Conservation (phyloP, 2,797 vertebrate species). For the Hapalemur alaotrensis region DNA sequence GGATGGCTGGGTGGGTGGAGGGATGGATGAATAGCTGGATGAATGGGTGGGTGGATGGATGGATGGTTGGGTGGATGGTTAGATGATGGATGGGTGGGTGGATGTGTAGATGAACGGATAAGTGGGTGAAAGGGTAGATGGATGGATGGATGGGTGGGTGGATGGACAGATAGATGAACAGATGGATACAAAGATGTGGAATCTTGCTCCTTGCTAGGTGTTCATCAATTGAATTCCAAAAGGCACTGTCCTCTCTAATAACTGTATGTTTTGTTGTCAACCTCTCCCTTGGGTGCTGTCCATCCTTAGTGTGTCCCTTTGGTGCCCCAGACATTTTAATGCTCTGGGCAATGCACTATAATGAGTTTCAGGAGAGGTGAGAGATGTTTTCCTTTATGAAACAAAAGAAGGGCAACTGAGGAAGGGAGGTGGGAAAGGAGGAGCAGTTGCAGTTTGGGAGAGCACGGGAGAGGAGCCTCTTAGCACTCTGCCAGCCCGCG, state of each 20-base stretch:
- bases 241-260: neutral
- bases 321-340: neutral
- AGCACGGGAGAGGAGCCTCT: no score
- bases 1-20: accelerated
- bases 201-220: neutral
- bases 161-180: neutral
- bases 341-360: no score
- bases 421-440: neutral
- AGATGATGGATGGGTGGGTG: no score
- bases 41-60: no score
- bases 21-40: no score
- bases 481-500: no score
- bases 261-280: neutral
- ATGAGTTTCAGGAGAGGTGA: neutral
- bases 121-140: no score
- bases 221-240: neutral
- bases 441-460: neutral
- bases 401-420: neutral
- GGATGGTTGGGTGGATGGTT: no score
- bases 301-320: no score
- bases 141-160: neutral
- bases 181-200: neutral
- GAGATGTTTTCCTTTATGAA: no score
- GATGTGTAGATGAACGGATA: neutral
- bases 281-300: neutral